phyloP scores from a whole-genome alignment of 2,888 invertebrate species.

The Thysanoteuthis rhombus region DNA sequence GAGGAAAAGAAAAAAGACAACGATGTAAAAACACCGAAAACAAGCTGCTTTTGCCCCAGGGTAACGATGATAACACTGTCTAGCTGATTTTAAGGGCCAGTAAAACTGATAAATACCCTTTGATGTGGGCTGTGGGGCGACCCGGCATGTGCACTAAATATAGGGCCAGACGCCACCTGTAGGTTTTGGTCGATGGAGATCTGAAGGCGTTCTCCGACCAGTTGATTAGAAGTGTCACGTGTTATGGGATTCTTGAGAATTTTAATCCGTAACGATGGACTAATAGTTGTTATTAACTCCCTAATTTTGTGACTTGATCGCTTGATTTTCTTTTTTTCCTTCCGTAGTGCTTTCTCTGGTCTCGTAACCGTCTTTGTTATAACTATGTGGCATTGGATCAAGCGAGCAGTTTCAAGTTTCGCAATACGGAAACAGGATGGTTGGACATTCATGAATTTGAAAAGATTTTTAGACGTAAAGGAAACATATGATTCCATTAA shows the following conservation, averaged over 20 bases:
- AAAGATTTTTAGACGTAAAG: no score
- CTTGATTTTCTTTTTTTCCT: not conserved
- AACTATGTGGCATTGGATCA: no score
- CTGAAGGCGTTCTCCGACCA: not conserved
- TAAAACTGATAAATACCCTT: not conserved
- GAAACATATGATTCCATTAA: no score
- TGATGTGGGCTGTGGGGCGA: not conserved
- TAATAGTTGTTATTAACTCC: not conserved
- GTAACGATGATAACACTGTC: not conserved
- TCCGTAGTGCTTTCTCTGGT: not conserved
- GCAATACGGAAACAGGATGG: no score
- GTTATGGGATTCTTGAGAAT: not conserved
- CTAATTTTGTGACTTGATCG: not conserved
- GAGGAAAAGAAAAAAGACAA: not conserved
- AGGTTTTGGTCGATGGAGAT: not conserved
- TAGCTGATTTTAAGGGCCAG: not conserved
- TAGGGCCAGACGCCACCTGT: not conserved
- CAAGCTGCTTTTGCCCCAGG: not conserved
- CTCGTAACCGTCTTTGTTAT: no score
- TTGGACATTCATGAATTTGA: no score
- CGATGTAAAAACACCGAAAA: not conserved
- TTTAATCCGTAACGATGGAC: not conserved
- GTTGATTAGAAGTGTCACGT: not conserved
- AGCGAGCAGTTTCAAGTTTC: no score
- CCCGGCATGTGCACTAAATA: not conserved